phyloP scores from a whole-genome alignment of 2,888 invertebrate species.

The Idaea biselata region DNA sequence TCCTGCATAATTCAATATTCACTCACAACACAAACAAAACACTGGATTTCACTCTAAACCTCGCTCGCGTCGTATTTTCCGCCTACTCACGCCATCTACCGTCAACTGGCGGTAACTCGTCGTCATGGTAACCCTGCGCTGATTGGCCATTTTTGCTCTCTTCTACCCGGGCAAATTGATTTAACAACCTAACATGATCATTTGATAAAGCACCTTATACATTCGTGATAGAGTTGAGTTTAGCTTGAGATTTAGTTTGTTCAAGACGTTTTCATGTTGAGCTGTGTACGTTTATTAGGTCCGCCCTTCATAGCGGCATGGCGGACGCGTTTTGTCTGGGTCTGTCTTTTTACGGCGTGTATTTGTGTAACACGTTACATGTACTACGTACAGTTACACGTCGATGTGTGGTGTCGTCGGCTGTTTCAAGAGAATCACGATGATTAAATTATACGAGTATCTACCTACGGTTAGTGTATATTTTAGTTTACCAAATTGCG shows the following conservation, averaged over 20 bases:
- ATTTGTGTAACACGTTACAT: constrained; percentile 15
- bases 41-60: not conserved
- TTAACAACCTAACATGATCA: constrained; percentile 42
- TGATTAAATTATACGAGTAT: not conserved
- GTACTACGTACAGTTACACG: constrained; percentile 19
- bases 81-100: constrained; percentile 61
- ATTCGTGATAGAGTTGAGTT: constrained; percentile 44
- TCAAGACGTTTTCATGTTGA: constrained; percentile 35
- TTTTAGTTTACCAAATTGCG: too few species aligned
- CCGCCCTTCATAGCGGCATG: constrained; percentile 73
- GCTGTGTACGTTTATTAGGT: constrained; percentile 58
- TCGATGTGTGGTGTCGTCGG: not conserved
- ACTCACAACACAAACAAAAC: not conserved
- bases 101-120: constrained; percentile 46
- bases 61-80: constrained; percentile 4
- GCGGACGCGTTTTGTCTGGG: constrained; percentile 55
- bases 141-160: constrained; percentile 68
- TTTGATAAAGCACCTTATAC: constrained; percentile 52
- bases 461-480: not conserved
- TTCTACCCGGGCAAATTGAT: constrained; percentile 38
- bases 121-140: constrained; percentile 68
- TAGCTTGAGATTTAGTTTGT: constrained; percentile 29
- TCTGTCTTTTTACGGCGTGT: constrained; percentile 63
- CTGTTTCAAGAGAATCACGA: not conserved
- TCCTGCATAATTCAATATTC: not conserved